Percentiles rank a stretch among this genome's conserved stretches.
Conservation (phyloP, 2,888 invertebrate genomes). For the Drosophila monieri region DNA sequence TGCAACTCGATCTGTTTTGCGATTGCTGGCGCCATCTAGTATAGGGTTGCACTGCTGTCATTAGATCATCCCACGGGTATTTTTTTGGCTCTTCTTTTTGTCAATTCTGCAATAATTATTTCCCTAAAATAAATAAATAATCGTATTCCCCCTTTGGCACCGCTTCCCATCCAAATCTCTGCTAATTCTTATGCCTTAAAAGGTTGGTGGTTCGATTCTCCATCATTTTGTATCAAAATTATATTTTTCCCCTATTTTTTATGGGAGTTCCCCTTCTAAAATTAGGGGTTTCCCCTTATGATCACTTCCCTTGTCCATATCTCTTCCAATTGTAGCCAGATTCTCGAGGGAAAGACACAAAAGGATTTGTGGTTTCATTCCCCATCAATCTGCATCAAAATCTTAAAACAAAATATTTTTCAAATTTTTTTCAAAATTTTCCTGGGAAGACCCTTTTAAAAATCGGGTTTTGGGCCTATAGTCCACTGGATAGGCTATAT, state of each 20-base stretch:
- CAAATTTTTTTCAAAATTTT: not conserved
- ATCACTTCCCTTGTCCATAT: not conserved
- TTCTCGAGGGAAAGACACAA: too few species aligned
- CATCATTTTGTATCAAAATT: too few species aligned
- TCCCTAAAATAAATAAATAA: not conserved
- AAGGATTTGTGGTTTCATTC: not conserved
- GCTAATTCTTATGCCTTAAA: too few species aligned
- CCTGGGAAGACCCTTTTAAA: not conserved
- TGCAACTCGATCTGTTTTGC: conserved; percentile 10
- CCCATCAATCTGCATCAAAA: not conserved
- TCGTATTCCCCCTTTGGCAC: too few species aligned
- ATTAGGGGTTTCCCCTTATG: too few species aligned
- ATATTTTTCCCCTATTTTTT: too few species aligned
- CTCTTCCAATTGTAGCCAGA: not conserved
- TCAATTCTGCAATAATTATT: not conserved
- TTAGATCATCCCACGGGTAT: not conserved
- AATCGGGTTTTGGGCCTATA: not conserved
- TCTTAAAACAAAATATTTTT: not conserved
- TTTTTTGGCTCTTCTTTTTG: not conserved
- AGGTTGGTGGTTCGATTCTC: too few species aligned
- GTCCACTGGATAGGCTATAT: not conserved
- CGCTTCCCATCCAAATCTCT: too few species aligned
- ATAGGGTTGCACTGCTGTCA: not conserved
- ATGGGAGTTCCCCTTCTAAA: too few species aligned
- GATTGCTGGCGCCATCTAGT: not conserved